A percentile compares a stretch with the other conserved stretches of the same genome.
Evolutionary conservation across 37 sponge, comb jelly and placozoan genomes (phyloP).

Genomic region (Mnemiopsis leidyi): DNA sequence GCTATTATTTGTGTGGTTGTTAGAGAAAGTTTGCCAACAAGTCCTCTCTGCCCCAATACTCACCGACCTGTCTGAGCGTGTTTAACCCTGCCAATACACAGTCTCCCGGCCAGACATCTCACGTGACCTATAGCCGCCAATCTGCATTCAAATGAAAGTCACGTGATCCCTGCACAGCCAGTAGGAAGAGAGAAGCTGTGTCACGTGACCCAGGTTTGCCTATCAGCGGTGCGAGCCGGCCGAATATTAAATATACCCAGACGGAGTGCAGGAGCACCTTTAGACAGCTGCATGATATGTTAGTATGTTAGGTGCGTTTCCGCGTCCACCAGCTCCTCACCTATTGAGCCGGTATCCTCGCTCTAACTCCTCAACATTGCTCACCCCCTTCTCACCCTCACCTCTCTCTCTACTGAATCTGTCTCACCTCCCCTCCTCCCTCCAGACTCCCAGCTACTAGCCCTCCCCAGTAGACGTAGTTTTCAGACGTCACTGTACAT

Average conservation of each 20-base stretch:
- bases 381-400: background rate
- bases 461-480: background rate
- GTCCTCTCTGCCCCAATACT: background rate
- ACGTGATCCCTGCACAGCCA: background rate
- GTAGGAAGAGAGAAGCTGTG: background rate
- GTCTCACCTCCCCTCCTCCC: background rate
- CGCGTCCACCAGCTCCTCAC: background rate
- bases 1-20: too few species aligned
- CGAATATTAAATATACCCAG: background rate
- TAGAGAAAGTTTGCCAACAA: background rate
- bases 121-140: background rate
- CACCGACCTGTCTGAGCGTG: background rate
- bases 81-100: background rate
- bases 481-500: background rate
- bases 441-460: background rate
- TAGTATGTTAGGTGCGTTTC: background rate
- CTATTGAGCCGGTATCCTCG: too few species aligned
- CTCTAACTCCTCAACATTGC: background rate
- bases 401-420: background rate
- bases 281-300: background rate
- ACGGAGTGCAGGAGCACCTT: background rate
- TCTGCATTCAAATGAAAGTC: background rate
- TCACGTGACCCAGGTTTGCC: background rate
- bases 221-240: background rate
- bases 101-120: background rate